These are phyloP conservation scores for Alentia gelatinosa DNA, from an alignment of 2,888 invertebrate genomes.

Conservation along the genomic window DNA sequence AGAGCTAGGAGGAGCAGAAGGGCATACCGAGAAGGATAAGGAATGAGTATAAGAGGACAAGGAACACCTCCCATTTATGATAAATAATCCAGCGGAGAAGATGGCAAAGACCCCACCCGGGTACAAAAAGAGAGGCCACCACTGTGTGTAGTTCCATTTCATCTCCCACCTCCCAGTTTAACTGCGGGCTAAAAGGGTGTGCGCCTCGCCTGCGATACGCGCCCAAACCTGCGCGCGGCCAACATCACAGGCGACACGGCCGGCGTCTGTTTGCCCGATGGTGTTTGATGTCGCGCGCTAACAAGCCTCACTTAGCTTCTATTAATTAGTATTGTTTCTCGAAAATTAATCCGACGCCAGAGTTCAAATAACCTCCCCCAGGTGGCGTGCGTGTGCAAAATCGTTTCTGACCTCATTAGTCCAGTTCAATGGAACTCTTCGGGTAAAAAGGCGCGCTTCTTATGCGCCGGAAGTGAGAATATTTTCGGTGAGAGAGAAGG, in stretches of 20 bases:
- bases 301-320: not conserved
- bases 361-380: not conserved
- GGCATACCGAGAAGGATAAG: not conserved
- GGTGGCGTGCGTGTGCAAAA: not conserved
- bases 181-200: no score
- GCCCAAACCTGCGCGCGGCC: no score
- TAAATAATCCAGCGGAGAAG: no score
- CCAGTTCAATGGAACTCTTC: not conserved
- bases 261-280: no score
- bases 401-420: slow-evolving; percentile 22
- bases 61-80: no score
- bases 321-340: not conserved
- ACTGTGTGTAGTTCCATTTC: no score
- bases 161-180: no score
- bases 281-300: not conserved
- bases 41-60: no score
- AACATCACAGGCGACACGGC: no score
- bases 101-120: no score
- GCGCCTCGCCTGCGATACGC: no score
- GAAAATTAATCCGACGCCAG: not conserved
- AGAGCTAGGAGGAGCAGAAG: not conserved
- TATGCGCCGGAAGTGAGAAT: not conserved
- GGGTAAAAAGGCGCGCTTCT: not conserved
- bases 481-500: not conserved
- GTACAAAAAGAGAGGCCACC: no score